Evolutionary conservation across 2,888 invertebrate species (phyloP), one percentile per base, ranked within the genome.

Genomic region (Mesoligia furuncula): DNA sequence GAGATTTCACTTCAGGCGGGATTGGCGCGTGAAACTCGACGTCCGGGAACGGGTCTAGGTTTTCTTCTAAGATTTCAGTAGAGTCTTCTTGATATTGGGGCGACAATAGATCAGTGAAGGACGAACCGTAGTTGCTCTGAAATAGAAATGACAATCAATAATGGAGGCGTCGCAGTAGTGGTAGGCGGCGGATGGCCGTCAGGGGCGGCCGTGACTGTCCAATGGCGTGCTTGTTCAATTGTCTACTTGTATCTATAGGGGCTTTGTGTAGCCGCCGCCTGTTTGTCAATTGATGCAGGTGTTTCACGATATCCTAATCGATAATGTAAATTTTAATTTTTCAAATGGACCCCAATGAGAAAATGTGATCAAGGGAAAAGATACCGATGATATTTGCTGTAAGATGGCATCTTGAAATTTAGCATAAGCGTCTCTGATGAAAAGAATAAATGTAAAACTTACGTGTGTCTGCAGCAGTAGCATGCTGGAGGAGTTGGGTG

Each of bases 391-490:
- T 42, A 45, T 42, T 62, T 73, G 13, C 27, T 71, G 31, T 17
- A 13, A 62, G 17, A 57, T 65, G 39, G 1, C 7, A 20, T 51
- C 8, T 59, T 48, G 9, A 42, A 65, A 76, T 54, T 45, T 48
- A 36, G 8, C 20, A 68, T 42, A 39, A 42, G 51, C 1, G 2
- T 48, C 1, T 48, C 2, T 17, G 7, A 68, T 39, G 6, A 51
- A 65, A 54, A 61, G 9, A 48, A 61, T 39, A 61, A 57, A 71
- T 24, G 64, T 59, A 73, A 64, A 85, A 95, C 97, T 97, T 95
- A 98, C 98, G 98, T 98, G 98, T 97, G 98, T 98, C 97, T 98
- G 98, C 97, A 99, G 98, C 96, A 99, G 98, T 97, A 99, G 98
- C 98, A 99, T 99, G 97, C 98, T 98, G 98, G 98, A 97, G 93